Percentiles rank a stretch among this genome's conserved stretches.
phyloP scores from a whole-genome alignment of 2,888 invertebrate genomes.

The Andrena bicolor region DNA sequence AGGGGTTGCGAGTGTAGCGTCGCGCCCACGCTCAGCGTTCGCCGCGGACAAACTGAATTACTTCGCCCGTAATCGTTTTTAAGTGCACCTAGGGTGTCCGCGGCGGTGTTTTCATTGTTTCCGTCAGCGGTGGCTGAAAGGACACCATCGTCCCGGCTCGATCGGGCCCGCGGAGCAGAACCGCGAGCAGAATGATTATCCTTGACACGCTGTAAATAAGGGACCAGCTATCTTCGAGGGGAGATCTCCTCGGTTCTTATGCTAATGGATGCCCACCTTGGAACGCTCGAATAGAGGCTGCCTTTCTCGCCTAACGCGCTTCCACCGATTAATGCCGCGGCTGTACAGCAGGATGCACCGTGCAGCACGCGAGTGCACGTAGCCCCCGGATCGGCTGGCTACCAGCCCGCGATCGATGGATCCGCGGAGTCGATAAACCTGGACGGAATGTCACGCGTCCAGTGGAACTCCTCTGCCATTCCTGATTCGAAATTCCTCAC shows the following conservation, averaged over 20 bases:
- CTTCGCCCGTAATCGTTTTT: neutral
- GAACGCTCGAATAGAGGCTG: conserved; percentile 16
- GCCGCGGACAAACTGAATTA: neutral
- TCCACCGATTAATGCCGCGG: conserved; percentile 53
- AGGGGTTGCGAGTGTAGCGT: neutral
- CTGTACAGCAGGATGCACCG: conserved; percentile 33
- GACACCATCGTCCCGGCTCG: neutral
- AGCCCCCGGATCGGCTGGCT: conserved; percentile 35
- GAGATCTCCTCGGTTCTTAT: conserved; percentile 67
- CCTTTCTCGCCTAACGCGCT: conserved; percentile 37
- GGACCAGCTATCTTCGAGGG: conserved; percentile 52
- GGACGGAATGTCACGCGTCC: conserved; percentile 37
- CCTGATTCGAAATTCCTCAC: conserved; percentile 3
- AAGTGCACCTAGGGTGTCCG: neutral
- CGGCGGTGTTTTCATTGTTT: neutral
- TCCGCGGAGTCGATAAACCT: conserved; percentile 32
- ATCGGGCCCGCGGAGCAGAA: conserved; percentile 11
- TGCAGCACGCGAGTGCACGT: conserved; percentile 10
- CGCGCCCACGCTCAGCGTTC: neutral
- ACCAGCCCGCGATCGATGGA: conserved; percentile 53
- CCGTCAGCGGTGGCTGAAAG: neutral
- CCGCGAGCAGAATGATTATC: conserved; percentile 52
- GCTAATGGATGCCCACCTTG: conserved; percentile 69
- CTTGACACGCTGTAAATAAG: conserved; percentile 69
- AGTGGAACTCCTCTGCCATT: conserved; percentile 14